Evolutionary conservation across 2,888 invertebrate genomes (phyloP), one percentile per base, ranked within the genome.

Genomic region (Malthinus flaveolus): DNA sequence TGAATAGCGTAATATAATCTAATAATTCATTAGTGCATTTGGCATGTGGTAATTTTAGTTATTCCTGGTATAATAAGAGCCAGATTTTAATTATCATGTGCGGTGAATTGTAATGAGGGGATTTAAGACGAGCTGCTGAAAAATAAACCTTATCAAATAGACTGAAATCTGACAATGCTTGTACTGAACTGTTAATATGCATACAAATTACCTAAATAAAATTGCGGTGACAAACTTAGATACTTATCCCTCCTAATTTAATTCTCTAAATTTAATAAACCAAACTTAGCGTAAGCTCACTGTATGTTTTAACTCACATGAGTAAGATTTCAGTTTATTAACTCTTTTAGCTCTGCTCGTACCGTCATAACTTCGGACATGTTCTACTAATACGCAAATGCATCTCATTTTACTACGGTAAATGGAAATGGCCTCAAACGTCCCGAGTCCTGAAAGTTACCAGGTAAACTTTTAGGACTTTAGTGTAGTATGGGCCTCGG

Each of bases 41-140:
- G 3, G 7, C 11, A 36, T 12, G 12, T 36, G 1, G 2, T 12
- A 11, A 36, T 36, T 36, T 42, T 42, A 15, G 15, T 15, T 42
- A n/a, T 42, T 11, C 13, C 15, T 11, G 12, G 9, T 34, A 32
- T n/a, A 32, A n/a, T 32, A 46, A 50, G 44, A 13, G 7, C 11
- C 52, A 31, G 52, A 46, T 52, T 52, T 52, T 52, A 52, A 52
- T 52, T 52, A 46, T 45, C 45, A 32, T 52, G 52, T 52, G 52
- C 52, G 46, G 36, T 12, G 52, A 52, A 52, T 52, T 52, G 46
- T 52, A 52, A 52, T 46, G 46, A 52, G 46, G 52, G 52, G 52
- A 52, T 52, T 52, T 52, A 46, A 52, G 52, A 52, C 52, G 46
- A 32, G 50, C 36, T 23, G 45, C 52, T 37, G 34, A 33, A 36